These are phyloP conservation scores for Euwallacea fornicatus DNA, from an alignment of 1,140 invertebrate species.

Conservation along the genomic window DNA sequence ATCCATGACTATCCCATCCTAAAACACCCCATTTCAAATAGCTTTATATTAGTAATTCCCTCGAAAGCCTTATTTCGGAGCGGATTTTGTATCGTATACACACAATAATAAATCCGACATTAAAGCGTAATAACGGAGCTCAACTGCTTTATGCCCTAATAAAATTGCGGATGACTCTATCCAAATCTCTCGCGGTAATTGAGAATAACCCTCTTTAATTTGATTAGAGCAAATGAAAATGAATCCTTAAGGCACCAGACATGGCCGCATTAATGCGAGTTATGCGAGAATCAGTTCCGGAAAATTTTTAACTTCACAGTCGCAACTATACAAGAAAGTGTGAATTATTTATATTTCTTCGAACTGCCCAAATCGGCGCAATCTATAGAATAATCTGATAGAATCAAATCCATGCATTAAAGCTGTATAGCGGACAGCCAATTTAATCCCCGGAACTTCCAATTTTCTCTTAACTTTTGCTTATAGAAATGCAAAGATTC, in stretches of 20 bases:
- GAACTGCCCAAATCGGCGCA: no score
- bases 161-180: slow-evolving; percentile 31
- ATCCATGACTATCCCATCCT: slow-evolving; percentile 11
- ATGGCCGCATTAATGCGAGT: slow-evolving; percentile 1
- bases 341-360: no score
- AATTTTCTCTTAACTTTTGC: background rate
- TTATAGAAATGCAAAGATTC: slow-evolving; percentile 23
- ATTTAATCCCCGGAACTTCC: no score
- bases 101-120: slow-evolving; percentile 31
- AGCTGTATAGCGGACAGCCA: no score
- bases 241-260: slow-evolving; percentile 5
- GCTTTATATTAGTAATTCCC: slow-evolving; percentile 26
- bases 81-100: slow-evolving; percentile 31
- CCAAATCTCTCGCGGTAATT: slow-evolving; percentile 32
- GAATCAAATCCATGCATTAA: no score
- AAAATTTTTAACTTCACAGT: no score
- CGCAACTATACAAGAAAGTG: no score
- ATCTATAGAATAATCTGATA: no score
- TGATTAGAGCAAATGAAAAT: slow-evolving; percentile 25
- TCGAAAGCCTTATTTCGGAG: slow-evolving; percentile 22
- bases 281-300: background rate
- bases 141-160: slow-evolving; percentile 28
- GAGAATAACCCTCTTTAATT: slow-evolving; percentile 31
- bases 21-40: slow-evolving; percentile 20
- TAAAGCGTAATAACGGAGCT: slow-evolving; percentile 32